Conservation (phyloP, 2,888 invertebrate species). For the Nowickia ferox region DNA sequence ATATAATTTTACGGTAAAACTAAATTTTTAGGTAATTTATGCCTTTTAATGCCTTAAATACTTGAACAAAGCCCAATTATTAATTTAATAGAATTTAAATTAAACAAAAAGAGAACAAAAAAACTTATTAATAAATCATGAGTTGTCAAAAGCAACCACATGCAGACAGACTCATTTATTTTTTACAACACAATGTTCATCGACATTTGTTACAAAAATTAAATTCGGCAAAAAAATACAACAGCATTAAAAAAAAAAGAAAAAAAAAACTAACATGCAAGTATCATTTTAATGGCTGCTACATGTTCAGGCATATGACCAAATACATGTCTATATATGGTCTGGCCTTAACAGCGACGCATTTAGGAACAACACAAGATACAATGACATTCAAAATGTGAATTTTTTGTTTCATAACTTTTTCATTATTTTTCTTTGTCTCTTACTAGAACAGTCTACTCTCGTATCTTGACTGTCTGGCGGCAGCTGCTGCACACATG, state of each 20-base stretch:
- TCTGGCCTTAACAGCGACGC: background rate
- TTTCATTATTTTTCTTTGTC: background rate
- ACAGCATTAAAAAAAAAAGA: background rate
- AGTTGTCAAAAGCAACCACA: constrained; percentile 58
- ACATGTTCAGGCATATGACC: background rate
- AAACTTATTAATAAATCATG: constrained; percentile 58
- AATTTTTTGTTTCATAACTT: constrained; percentile 1
- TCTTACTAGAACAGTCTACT: background rate
- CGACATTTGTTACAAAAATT: constrained; percentile 35
- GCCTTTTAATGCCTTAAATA: too few species aligned
- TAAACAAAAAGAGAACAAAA: background rate
- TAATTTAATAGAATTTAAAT: background rate
- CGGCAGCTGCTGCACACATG: background rate
- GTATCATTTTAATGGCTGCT: constrained; percentile 25
- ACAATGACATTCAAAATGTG: background rate
- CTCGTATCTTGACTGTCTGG: background rate
- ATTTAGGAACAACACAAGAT: background rate
- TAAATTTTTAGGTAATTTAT: too few species aligned
- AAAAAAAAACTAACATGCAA: constrained; percentile 10
- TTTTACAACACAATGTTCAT: constrained; percentile 14
- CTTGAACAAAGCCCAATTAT: background rate
- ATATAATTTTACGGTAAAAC: too few species aligned
- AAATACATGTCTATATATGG: background rate
- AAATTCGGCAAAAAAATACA: background rate
- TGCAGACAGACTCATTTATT: constrained; percentile 59